Base-by-base conservation (phyloP, 2,113 vertebrate species). In the Salvelinus alpinus region DNA sequence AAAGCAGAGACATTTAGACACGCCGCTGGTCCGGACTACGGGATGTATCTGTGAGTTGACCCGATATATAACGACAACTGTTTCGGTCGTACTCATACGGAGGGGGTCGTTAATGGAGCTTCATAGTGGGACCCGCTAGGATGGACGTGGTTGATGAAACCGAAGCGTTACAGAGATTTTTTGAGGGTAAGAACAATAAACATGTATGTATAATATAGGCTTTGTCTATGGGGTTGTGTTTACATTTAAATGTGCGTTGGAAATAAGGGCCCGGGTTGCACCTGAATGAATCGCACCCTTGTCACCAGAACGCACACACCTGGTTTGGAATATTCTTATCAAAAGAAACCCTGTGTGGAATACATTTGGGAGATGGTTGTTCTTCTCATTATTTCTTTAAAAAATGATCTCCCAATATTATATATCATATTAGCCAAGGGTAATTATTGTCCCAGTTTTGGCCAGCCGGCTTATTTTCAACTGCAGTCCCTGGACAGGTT, bases 91-190 rank as follows among this genome's bases (percentile, higher is more conserved):
- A 88, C 77, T 54, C 3, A 51, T 16, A 51, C 13, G 64, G 78
- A 84, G 85, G 87, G 90, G 82, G 71, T 87, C 83, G 87, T 95
- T 91, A 65, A 95, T 95, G 94, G 94, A 93, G 90, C 88, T 92
- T 92, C 88, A 88, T 90, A 88, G 90, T 80, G 85, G 91, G 86
- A 93, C 89, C 83, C 91, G 91, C 92, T 94, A 95, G 92, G 88
- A 98, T 98, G 97, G 97, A 99, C 92, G 97, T 98, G 94, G 97
- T 98, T 93, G 96, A 97, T 94, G 97, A 99, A 94, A 97, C 96
- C 62, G 97, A 99, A 91, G 96, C 97, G 88, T 92, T 99, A 92
- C 97, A 97, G 94, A 96, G 96, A 86, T 99, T 99, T 87, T 99
- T 99, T 71, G 97, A 99, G 96, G 97, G 97, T 98, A 94, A 92